Evolutionary conservation across 2,888 invertebrate genomes (phyloP).

Genomic region (Odontocerum albicorne): DNA sequence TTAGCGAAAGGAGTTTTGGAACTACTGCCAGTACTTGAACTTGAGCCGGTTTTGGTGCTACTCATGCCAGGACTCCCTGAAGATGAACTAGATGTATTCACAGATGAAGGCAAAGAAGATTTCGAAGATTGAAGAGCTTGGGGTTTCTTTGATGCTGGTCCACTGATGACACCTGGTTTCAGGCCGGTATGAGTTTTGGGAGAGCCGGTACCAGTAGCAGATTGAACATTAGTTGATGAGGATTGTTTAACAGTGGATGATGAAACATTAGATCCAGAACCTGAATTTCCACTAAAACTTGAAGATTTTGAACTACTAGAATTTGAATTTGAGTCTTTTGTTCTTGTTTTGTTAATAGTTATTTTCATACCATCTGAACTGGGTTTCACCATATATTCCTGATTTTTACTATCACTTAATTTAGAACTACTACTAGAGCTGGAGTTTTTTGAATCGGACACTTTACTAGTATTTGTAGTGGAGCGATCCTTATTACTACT

Average conservation of each 20-base stretch:
- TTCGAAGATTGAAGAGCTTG: constrained; percentile 62
- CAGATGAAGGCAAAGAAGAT: constrained; percentile 48
- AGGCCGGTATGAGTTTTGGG: constrained; percentile 80
- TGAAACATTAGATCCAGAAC: constrained; percentile 43
- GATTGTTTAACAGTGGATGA: constrained; percentile 53
- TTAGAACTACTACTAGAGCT: constrained; percentile 48
- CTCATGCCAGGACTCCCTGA: constrained; percentile 35
- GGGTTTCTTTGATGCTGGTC: constrained; percentile 82
- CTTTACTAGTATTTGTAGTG: constrained; percentile 44
- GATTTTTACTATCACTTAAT: constrained; percentile 62
- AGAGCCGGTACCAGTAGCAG: constrained; percentile 63
- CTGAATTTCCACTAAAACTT: constrained; percentile 25
- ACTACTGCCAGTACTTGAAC: constrained; percentile 43
- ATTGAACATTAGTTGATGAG: constrained; percentile 50
- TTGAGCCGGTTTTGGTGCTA: constrained; percentile 41
- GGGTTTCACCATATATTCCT: constrained; percentile 88
- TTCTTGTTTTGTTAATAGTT: constrained; percentile 86
- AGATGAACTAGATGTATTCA: constrained; percentile 41
- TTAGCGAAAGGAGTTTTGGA: constrained; percentile 56
- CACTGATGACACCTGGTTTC: constrained; percentile 84
- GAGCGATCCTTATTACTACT: constrained; percentile 39
- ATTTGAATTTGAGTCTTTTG: constrained; percentile 65
- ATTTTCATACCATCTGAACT: constrained; percentile 89
- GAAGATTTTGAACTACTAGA: constrained; percentile 33
- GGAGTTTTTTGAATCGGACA: constrained; percentile 55